These are phyloP conservation scores for Altica lythri DNA, from an alignment of 2,888 invertebrate species.

Conservation along the genomic window DNA sequence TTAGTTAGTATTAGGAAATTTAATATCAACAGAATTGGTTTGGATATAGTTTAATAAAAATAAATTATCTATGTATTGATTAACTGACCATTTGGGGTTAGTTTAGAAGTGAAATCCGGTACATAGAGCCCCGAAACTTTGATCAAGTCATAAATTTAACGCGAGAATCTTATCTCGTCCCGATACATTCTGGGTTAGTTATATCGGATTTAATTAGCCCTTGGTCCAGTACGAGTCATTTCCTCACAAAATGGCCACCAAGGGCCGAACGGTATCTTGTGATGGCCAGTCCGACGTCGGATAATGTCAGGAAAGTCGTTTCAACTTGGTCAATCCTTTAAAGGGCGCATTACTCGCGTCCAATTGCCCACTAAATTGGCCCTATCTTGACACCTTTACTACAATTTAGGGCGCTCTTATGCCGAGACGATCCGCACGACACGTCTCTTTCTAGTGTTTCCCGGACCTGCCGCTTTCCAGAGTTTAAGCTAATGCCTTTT, in stretches of 20 bases:
- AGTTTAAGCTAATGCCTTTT: conserved; percentile 40
- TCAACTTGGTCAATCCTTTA: conserved; percentile 57
- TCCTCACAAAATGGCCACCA: conserved; percentile 29
- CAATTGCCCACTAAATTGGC: conserved; percentile 58
- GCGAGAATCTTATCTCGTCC: conserved; percentile 32
- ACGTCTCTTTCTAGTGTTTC: conserved; percentile 32
- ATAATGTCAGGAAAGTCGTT: conserved; percentile 54
- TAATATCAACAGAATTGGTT: too few relatives aligned
- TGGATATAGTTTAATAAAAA: too few relatives aligned
- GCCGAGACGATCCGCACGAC: conserved; percentile 41
- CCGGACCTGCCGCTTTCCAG: conserved; percentile 35
- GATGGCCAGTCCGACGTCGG: conserved; percentile 46
- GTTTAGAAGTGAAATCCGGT: conserved; percentile 2
- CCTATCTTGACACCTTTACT: conserved; percentile 59
- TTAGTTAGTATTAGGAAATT: too few relatives aligned
- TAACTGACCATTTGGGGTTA: too few relatives aligned
- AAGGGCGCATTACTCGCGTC: conserved; percentile 57
- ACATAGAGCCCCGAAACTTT: conserved; percentile 11
- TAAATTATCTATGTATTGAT: too few relatives aligned
- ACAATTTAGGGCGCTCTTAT: conserved; percentile 50
- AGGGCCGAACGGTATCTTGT: conserved; percentile 24
- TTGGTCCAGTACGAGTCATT: conserved; percentile 38
- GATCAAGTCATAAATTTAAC: conserved; percentile 34
- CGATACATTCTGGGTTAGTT: conserved; percentile 38
- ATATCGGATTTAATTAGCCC: conserved; percentile 46